Evolutionary conservation across 1,140 invertebrate genomes (phyloP), one percentile per base, ranked within the genome.

Genomic region (Macrosteles quadrilineatus): DNA sequence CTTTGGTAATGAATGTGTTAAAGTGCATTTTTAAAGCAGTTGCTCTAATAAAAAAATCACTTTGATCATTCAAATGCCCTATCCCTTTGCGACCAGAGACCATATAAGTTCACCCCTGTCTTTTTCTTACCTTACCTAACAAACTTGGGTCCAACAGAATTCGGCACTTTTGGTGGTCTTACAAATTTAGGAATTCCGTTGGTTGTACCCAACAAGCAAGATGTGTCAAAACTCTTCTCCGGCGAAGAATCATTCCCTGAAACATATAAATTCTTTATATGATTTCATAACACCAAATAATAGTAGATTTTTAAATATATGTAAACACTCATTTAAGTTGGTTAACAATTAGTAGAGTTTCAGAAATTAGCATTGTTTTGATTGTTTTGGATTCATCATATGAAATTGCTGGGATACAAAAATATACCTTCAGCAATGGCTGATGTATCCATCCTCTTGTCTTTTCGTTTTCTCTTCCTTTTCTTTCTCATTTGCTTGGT

Each of bases 81-180:
- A n/a, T n/a, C n/a, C n/a, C n/a, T n/a, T n/a, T n/a, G n/a, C n/a
- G n/a, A n/a, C n/a, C n/a, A n/a, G n/a, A n/a, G n/a, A n/a, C n/a
- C n/a, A n/a, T n/a, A n/a, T n/a, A n/a, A n/a, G n/a, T n/a, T n/a
- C n/a, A n/a, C n/a, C n/a, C n/a, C n/a, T n/a, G n/a, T n/a, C n/a
- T n/a, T n/a, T n/a, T 19, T 19, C 3, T 4, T 19, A 6, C 3
- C 47, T 50, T 50, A 59, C 55, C 55, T 59, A 2, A 59, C 55
- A n/a, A 59, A 27, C n/a, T 59, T 59, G 6, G 55, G 55, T 11
- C 55, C 55, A 2, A 59, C 9, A 27, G 55, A 59, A 23, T 59
- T 59, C 2, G 55, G 55, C 9, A 59, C 27, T 11, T 59, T 14
- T 6, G 55, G 55, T 2, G 55, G 23, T 30, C 55, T 59, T 27